Conservation (phyloP, 2,113 vertebrate genomes). For the Hylia prasina region DNA sequence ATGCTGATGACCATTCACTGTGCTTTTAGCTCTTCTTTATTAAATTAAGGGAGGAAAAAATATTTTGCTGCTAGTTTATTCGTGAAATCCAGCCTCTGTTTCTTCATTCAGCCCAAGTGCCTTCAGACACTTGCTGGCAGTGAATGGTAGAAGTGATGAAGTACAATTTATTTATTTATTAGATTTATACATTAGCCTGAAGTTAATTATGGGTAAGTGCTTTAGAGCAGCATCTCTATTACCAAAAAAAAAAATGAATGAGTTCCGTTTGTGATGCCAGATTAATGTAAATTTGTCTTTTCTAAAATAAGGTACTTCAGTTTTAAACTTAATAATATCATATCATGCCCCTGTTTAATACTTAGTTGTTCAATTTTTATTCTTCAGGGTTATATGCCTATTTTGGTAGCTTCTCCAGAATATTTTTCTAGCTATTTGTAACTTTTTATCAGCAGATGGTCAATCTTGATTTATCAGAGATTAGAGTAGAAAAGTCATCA, state of each 20-base stretch:
- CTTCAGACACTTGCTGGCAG: background rate
- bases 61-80: background rate
- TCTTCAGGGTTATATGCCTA: background rate
- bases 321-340: background rate
- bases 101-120: background rate
- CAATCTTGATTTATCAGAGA: background rate
- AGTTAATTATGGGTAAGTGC: background rate
- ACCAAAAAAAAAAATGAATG: background rate
- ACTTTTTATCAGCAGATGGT: background rate
- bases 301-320: background rate
- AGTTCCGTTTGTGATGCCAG: background rate
- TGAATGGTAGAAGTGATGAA: fast-evolving
- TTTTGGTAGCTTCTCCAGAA: background rate
- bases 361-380: background rate
- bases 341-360: background rate
- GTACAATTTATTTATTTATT: background rate
- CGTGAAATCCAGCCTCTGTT: background rate
- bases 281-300: background rate
- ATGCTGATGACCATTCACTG: background rate
- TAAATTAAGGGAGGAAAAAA: background rate
- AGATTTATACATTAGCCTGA: background rate
- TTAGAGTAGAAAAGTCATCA: background rate
- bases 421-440: background rate
- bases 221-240: background rate
- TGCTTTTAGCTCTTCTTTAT: background rate